Evolutionary conservation across 2,113 vertebrate genomes (phyloP), one percentile per base, ranked within the genome.

Genomic region (Myiozetetes cayanensis): DNA sequence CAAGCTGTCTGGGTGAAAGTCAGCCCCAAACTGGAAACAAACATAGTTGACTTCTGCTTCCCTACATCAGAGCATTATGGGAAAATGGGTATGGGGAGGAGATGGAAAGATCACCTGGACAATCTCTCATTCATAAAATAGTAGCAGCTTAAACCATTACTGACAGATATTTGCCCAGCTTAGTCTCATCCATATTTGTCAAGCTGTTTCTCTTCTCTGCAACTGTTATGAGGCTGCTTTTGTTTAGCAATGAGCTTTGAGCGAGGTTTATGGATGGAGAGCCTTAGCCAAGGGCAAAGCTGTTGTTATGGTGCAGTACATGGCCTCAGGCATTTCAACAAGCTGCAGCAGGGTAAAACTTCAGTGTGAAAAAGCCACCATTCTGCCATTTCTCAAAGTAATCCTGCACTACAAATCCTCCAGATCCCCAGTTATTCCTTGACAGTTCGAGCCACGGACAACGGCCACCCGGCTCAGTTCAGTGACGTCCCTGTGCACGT

Each of bases 401-500:
- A 96, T 44, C 22, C 21, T n/a, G 28, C 25, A 7, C 62, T 62
- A 19, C 56, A 63, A 76, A 76, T 56, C 77, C 82, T 83, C 8
- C 97, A 99, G 99, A 97, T 96, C 39, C 95, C 99, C 59, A 99
- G 98, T 92, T 99, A 99, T 43, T 98, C 98, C 7, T 97, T 99
- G 96, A 99, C 97, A 18, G 97, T 99, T 84, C 98, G 98, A 94
- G 99, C 99, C 31, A 98, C 84, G 0, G 99, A 99, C 76, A 98
- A 98, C 1, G 99, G 99, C 15, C 90, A 89, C 30, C 98, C 98
- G 6, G 96, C 99, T 5, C 98, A 99, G 79, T 98, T 98, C 35
- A 98, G 98, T 0, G 99, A 99, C 0, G 97, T 96, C 1, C 95
- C 98, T 23, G 90, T 99, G 37, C 95, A 93, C 4, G 46, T 99